A percentile compares a stretch with the other conserved stretches of the same genome.
phyloP scores from a whole-genome alignment of 2,113 vertebrate species.

The Lutjanus erythropterus region DNA sequence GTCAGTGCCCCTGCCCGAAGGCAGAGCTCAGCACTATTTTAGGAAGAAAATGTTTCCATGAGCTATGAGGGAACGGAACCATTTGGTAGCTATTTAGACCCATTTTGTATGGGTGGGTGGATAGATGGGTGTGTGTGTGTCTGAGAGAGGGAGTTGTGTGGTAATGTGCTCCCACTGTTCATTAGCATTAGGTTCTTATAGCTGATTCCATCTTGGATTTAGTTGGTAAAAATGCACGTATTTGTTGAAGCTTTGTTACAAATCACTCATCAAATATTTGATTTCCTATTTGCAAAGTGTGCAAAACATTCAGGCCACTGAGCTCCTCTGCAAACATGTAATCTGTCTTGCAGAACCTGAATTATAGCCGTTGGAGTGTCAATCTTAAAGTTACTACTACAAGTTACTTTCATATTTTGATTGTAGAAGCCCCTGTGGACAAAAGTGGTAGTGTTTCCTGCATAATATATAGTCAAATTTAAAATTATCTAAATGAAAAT shows the following conservation, averaged over 20 bases:
- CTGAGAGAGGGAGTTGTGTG: slow-evolving; percentile 9
- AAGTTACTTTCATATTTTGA: too few species aligned
- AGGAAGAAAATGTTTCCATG: slow-evolving; percentile 80
- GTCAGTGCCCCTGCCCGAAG: slow-evolving; percentile 66
- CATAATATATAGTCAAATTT: too few species aligned
- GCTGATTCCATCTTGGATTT: slow-evolving; percentile 1
- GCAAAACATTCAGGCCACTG: not conserved
- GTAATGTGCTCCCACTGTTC: slow-evolving; percentile 25
- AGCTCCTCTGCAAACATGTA: not conserved
- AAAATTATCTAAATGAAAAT: too few species aligned
- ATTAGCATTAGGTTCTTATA: not conserved
- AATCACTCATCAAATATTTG: not conserved
- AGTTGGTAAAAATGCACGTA: not conserved
- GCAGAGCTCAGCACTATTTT: slow-evolving; percentile 76
- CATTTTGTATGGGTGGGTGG: slow-evolving; percentile 57
- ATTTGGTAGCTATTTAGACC: slow-evolving; percentile 76
- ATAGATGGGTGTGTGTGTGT: slow-evolving; percentile 2
- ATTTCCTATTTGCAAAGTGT: not conserved
- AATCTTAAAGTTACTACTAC: not conserved
- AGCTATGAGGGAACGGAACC: slow-evolving; percentile 66
- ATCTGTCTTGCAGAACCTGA: not conserved
- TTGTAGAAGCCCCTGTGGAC: too few species aligned
- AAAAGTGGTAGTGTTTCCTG: too few species aligned
- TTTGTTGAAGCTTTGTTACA: too few species aligned
- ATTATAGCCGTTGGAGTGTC: not conserved